Percentiles rank a stretch among this genome's conserved stretches.
phyloP scores from a whole-genome alignment of 2,888 invertebrate genomes.

The Troides aeacus region DNA sequence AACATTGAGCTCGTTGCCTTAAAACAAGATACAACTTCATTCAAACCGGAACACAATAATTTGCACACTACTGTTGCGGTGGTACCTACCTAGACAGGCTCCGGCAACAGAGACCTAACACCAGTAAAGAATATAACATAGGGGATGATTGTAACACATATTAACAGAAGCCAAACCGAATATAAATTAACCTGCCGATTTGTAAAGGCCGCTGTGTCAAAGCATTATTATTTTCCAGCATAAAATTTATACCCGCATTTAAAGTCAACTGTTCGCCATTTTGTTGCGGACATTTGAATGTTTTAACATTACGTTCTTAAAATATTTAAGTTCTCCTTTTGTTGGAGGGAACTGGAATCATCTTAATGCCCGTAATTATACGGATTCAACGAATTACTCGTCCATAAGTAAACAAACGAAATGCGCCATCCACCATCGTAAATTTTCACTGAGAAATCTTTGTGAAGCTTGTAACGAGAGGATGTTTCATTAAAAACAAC shows the following conservation, averaged over 20 bases:
- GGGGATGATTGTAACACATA: not conserved
- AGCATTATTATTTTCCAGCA: constrained; percentile 30
- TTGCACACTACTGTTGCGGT: no score
- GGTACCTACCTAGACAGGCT: no score
- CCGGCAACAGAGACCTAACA: no score
- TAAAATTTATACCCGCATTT: constrained; percentile 71
- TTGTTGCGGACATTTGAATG: constrained; percentile 73
- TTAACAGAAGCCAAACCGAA: not conserved
- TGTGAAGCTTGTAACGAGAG: constrained; percentile 6
- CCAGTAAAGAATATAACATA: no score
- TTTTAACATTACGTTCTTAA: constrained; percentile 65
- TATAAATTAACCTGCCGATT: not conserved
- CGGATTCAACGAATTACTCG: constrained; percentile 78
- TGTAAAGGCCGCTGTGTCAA: not conserved
- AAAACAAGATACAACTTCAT: no score
- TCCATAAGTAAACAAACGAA: constrained; percentile 77
- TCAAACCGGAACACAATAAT: no score
- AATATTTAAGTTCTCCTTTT: constrained; percentile 56
- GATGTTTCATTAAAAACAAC: constrained; percentile 1
- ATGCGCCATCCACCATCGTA: constrained; percentile 77
- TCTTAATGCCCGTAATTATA: constrained; percentile 80
- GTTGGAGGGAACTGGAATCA: constrained; percentile 68
- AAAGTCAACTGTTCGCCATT: constrained; percentile 43
- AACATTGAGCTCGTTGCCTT: no score
- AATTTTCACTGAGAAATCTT: constrained; percentile 53